phyloP scores from a whole-genome alignment of 64 coral and sea anemone species.

The Porites australiensis region DNA sequence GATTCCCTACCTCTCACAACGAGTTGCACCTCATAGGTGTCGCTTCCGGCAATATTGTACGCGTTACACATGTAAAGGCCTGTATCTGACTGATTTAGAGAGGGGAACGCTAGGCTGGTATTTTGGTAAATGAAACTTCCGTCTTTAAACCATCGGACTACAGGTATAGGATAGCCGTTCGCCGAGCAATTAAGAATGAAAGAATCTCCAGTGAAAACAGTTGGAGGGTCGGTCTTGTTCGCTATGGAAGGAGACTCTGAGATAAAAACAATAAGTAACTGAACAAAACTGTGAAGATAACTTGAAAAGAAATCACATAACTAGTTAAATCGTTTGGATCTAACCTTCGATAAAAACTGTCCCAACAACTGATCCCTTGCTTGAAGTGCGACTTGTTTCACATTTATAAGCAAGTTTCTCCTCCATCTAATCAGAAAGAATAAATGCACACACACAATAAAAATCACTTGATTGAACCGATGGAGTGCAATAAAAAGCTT shows the following conservation, averaged over 20 bases:
- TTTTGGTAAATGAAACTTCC: not conserved
- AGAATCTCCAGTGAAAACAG: slow-evolving; percentile 5
- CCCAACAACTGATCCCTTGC: not conserved
- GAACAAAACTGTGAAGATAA: too few relatives aligned
- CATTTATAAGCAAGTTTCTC: not conserved
- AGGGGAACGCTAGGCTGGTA: slow-evolving; percentile 10
- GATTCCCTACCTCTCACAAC: slow-evolving; percentile 12
- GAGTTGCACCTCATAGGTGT: not conserved
- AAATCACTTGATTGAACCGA: not conserved
- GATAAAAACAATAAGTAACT: not conserved
- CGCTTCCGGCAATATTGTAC: slow-evolving; percentile 8
- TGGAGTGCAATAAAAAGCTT: too few relatives aligned
- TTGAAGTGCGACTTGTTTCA: not conserved
- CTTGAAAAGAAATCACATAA: too few relatives aligned
- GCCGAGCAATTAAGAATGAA: not conserved
- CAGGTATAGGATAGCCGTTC: not conserved
- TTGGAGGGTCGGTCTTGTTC: not conserved
- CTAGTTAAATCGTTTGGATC: not conserved
- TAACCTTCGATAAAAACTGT: slow-evolving; percentile 20
- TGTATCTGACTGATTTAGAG: not conserved
- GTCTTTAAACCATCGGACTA: slow-evolving; percentile 18
- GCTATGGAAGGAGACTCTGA: slow-evolving; percentile 1
- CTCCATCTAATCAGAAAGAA: slow-evolving; percentile 12
- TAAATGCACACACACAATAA: not conserved
- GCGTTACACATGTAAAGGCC: slow-evolving; percentile 7